Evolutionary conservation across 2,888 invertebrate genomes (phyloP).

Genomic region (Heteromurus nitidus): DNA sequence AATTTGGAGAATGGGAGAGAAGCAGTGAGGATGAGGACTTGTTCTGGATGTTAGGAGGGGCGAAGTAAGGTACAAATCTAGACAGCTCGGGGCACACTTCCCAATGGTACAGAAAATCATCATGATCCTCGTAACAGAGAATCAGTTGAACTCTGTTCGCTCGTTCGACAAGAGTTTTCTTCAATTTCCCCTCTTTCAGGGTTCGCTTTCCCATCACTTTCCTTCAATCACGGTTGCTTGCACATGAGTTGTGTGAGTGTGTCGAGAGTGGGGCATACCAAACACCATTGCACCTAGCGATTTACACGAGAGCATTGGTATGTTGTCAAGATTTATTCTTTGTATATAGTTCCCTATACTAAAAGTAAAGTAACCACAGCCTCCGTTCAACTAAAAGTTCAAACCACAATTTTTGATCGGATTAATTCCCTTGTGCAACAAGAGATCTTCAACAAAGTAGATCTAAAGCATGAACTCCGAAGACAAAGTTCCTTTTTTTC

Average conservation of each 20-base stretch:
- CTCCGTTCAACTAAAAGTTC: not conserved
- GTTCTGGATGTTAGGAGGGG: too few relatives aligned
- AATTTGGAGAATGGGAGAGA: too few relatives aligned
- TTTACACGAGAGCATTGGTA: not conserved
- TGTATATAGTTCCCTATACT: not conserved
- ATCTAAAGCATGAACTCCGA: slow-evolving; percentile 3
- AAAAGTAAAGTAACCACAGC: not conserved
- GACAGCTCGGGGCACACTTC: not conserved
- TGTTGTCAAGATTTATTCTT: slow-evolving; percentile 8
- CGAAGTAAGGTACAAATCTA: too few relatives aligned
- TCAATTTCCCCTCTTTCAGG: slow-evolving; percentile 20
- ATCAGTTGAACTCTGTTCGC: slow-evolving; percentile 57
- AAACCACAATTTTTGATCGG: slow-evolving; percentile 37
- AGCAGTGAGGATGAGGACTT: too few relatives aligned
- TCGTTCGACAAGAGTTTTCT: slow-evolving; percentile 48
- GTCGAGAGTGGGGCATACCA: too few relatives aligned
- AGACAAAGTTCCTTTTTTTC: slow-evolving; percentile 24
- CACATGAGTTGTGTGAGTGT: not conserved
- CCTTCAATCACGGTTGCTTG: slow-evolving; percentile 16
- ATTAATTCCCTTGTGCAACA: slow-evolving; percentile 55
- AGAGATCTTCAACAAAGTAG: slow-evolving; percentile 20
- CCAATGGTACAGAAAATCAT: slow-evolving; percentile 27
- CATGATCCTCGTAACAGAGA: slow-evolving; percentile 48
- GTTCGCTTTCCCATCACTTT: not conserved
- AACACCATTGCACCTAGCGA: not conserved